Percentiles rank a stretch among this genome's conserved stretches.
Conservation (phyloP, 2,888 invertebrate genomes). For the Tinea trinotella region DNA sequence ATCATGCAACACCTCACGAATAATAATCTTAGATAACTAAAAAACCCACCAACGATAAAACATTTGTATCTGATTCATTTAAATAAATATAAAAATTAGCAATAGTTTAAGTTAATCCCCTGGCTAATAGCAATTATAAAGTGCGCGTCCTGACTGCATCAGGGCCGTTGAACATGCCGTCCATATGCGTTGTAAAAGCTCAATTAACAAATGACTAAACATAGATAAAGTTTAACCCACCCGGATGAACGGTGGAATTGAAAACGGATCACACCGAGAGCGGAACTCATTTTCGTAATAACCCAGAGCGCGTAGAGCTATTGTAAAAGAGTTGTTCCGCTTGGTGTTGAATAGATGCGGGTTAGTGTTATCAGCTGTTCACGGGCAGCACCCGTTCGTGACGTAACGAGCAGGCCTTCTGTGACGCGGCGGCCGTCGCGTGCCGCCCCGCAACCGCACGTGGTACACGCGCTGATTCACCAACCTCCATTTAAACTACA, state of each 20-base stretch:
- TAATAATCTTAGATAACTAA: background rate
- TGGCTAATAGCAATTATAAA: background rate
- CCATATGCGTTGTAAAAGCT: no score
- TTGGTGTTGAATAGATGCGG: background rate
- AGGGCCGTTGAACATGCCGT: no score
- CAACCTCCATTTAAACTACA: background rate
- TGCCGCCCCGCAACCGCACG: background rate
- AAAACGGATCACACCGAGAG: background rate
- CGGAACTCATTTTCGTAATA: background rate
- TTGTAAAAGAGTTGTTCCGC: background rate
- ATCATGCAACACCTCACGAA: background rate
- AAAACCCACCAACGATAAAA: background rate
- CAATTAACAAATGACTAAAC: no score
- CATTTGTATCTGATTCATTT: background rate
- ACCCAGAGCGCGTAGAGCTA: background rate
- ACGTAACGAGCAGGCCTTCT: conserved; percentile 34
- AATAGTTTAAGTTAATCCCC: background rate
- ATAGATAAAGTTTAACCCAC: no score
- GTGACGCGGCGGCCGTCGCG: conserved; percentile 6
- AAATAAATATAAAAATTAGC: background rate
- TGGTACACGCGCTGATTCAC: conserved; percentile 11
- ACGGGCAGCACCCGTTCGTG: conserved; percentile 28
- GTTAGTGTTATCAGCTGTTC: conserved; percentile 3
- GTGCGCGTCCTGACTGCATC: no score
- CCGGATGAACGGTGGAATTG: no score